phyloP scores from a whole-genome alignment of 2,888 invertebrate species.

The Hirtodrosophila duncani region DNA sequence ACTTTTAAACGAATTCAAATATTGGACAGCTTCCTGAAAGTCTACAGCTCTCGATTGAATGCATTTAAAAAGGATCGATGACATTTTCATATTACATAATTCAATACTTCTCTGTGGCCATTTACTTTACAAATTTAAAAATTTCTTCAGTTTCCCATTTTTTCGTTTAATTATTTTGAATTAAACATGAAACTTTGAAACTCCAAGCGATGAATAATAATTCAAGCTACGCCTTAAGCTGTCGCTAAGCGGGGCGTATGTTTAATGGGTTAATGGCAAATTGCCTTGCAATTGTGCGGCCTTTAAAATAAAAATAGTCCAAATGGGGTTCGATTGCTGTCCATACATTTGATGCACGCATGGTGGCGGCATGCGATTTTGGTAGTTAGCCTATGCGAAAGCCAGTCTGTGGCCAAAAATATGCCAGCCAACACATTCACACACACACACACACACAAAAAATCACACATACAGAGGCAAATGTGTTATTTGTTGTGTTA shows the following conservation, averaged over 20 bases:
- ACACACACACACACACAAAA: conserved; percentile 15
- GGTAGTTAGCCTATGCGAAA: conserved; percentile 55
- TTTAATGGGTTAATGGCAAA: conserved; percentile 35
- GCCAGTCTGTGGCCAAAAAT: conserved; percentile 58
- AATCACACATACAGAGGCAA: conserved; percentile 17
- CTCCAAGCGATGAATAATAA: neutral
- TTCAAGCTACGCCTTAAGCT: conserved; percentile 27
- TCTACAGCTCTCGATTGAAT: too few species aligned
- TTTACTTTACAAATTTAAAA: too few species aligned
- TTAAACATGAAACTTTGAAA: too few species aligned
- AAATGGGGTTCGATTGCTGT: conserved; percentile 34
- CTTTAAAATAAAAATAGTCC: conserved; percentile 37
- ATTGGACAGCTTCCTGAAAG: too few species aligned
- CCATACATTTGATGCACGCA: neutral
- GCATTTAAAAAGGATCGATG: too few species aligned
- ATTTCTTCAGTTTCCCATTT: too few species aligned
- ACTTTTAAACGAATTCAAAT: too few species aligned
- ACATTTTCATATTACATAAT: too few species aligned
- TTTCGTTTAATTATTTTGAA: too few species aligned
- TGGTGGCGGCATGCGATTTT: conserved; percentile 48
- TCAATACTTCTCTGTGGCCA: too few species aligned
- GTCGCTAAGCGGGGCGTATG: conserved; percentile 24
- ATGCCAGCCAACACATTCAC: conserved; percentile 35
- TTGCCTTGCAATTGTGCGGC: conserved; percentile 53
- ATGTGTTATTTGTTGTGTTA: conserved; percentile 66